Evolutionary conservation across 1,140 invertebrate species (phyloP).

Genomic region (Drosophila ironensis): DNA sequence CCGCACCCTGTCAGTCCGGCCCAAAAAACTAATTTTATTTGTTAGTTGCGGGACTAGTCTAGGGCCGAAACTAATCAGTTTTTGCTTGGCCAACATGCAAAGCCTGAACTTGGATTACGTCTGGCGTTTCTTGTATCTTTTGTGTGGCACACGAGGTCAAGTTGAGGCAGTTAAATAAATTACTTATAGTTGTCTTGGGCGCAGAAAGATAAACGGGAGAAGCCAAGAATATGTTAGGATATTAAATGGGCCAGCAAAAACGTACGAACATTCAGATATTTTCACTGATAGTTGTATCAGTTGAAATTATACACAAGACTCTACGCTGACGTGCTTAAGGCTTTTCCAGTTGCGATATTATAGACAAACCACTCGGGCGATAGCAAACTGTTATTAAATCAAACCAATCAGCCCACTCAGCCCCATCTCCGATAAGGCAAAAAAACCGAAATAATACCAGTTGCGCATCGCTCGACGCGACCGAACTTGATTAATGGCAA

Average conservation of each 20-base stretch:
- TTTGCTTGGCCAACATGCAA: constrained; percentile 37
- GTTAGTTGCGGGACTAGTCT: constrained; percentile 39
- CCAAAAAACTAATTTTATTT: constrained; percentile 53
- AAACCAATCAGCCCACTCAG: constrained; percentile 19
- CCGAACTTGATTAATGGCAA: constrained; percentile 21
- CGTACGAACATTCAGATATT: too few species aligned
- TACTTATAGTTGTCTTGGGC: constrained; percentile 1
- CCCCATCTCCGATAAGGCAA: constrained; percentile 7
- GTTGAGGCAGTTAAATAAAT: constrained; percentile 9
- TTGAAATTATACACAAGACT: too few species aligned
- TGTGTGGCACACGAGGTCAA: constrained; percentile 1
- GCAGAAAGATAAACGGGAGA: background rate
- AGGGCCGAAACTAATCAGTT: constrained; percentile 65
- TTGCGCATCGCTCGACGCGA: background rate
- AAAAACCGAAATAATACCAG: constrained; percentile 22
- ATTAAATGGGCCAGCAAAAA: background rate
- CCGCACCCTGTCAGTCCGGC: constrained; percentile 8
- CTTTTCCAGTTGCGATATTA: background rate
- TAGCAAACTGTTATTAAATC: constrained; percentile 28
- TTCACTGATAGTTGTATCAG: too few species aligned
- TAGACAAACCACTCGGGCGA: background rate
- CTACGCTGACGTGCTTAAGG: background rate
- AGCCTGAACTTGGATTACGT: constrained; percentile 26
- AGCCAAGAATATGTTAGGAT: background rate
- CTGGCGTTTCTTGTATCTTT: background rate